Evolutionary conservation across 2,888 invertebrate species (phyloP).

Genomic region (Teinopalpus imperialis): DNA sequence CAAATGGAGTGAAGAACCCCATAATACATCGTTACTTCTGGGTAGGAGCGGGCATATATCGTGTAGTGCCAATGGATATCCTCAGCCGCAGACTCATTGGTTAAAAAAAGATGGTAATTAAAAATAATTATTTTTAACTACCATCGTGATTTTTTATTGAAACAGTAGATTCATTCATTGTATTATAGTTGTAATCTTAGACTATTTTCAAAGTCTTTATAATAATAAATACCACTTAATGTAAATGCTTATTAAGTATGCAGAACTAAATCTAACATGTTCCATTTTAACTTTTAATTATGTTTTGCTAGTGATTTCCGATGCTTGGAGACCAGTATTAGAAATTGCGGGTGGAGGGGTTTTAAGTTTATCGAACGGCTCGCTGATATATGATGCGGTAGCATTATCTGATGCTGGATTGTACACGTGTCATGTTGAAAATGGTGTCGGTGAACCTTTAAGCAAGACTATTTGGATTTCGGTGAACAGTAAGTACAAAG

Average conservation of each 20-base stretch:
- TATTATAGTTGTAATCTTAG: too few species aligned
- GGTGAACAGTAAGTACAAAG: slow-evolving; percentile 75
- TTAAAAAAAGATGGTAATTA: slow-evolving; percentile 86
- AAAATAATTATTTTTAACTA: too few species aligned
- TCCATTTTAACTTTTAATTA: too few species aligned
- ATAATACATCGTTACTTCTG: slow-evolving; percentile 87
- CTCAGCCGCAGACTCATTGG: slow-evolving; percentile 88
- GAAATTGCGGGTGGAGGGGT: slow-evolving; percentile 77
- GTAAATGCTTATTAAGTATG: too few species aligned
- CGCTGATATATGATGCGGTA: slow-evolving; percentile 71
- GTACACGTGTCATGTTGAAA: slow-evolving; percentile 76
- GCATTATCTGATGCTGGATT: slow-evolving; percentile 71
- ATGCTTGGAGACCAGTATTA: slow-evolving; percentile 70
- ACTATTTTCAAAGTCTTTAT: too few species aligned
- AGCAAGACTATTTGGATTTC: slow-evolving; percentile 77
- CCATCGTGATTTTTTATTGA: too few species aligned
- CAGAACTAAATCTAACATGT: too few species aligned
- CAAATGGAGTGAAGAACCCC: slow-evolving; percentile 88
- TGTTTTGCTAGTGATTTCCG: slow-evolving; percentile 59
- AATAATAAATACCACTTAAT: too few species aligned
- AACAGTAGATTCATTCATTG: too few species aligned
- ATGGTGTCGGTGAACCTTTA: slow-evolving; percentile 75
- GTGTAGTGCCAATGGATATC: slow-evolving; percentile 92
- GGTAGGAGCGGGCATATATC: slow-evolving; percentile 87
- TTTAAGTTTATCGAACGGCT: slow-evolving; percentile 71